Evolutionary conservation across 2,888 invertebrate species (phyloP), one percentile per base, ranked within the genome.

Genomic region (Pristionchus japonicus): DNA sequence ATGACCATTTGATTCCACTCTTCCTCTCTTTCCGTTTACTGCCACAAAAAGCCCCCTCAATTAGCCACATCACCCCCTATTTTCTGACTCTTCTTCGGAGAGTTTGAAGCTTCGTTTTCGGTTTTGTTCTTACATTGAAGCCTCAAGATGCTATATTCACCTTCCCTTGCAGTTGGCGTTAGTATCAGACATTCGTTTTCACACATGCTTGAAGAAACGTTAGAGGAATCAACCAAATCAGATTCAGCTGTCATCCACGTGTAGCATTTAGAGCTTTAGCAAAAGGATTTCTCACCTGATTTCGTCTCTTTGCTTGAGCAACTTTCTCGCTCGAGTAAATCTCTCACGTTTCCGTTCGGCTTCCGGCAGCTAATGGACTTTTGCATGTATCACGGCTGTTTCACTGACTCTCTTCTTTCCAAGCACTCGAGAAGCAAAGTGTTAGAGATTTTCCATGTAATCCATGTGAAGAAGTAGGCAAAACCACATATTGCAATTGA

Each of bases 351-450:
- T 70, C 70, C 70, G 70, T 70, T 70, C 70, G 37, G 15, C 37
- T 70, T 70, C 70, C 70, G 31, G 34, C 23, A 20, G 70, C 70
- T 70, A 70, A 70, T 70, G 70, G 70, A 70, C 34, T 70, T 70
- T 70, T 17, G 67, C 31, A 34, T 37, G 31, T 34, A 67, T 34
- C 13, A 31, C 61, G 31, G 1, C 27, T 0, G 34, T 1, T 67
- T 27, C 61, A 13, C 61, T 27, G 61, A 27, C 70, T 37, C 37
- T 40, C 67, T 31, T 37, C 37, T 3, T 70, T 37, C 3, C 17
- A 6, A 37, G 34, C 20, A 9, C 1, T 57, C 23, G 57, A 23
- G 20, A 20, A 6, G 17, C 23, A 23, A n/a, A 57, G n/a, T n/a
- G 57, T 7, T 9, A 20, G 2, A 9, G 2, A n/a, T n/a, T n/a